Base-by-base conservation (phyloP, 92 coral and sea anemone genomes). In the Epizoanthus rinbou region DNA sequence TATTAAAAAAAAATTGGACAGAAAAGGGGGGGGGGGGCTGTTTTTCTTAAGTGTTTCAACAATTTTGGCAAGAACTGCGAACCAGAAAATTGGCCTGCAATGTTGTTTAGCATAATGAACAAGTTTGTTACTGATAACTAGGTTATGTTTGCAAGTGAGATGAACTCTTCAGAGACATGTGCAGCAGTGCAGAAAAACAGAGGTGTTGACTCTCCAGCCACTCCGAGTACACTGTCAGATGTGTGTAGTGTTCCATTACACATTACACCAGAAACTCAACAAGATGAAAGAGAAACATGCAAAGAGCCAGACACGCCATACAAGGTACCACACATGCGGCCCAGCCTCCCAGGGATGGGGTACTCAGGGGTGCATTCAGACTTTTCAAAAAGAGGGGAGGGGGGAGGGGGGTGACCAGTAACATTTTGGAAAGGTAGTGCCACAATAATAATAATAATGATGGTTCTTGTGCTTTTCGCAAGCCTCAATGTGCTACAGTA, bases 231-330 rank as follows among this genome's bases (percentile, higher is more conserved):
- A 59, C 43, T 22, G 9, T 62, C 58, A 13, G 59, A 62, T 59
- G 47, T 41, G n/a, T 43, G 59, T 78, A 35, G 56, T 6, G 25
- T 78, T 1, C 43, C 63, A 21, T 45, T 60, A n/a, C 82, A 78
- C 41, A 78, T 78, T 39, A 78, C 82, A 62, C 82, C 82, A 21
- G 82, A 78, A 24, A 31, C 58, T 72, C 66, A 59, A 50, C 82
- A 62, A 13, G 82, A 78, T 21, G 41, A 62, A 60, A 41, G 57
- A 41, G 82, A 78, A 39, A 41, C 6, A 14, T 35, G 70, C 9
- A 62, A 63, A 0, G 70, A 78, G 64, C 82, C 82, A 43, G 57
- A 63, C 65, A 78, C 71, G 41, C 82, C 82, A 1, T 45, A 57
- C 71, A 78, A 78, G 82, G 82, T 78, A 37, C 6, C 2, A 28